A percentile compares a stretch with the other conserved stretches of the same genome.
These are phyloP conservation scores for Sphaeridia pumilis DNA, from an alignment of 2,888 invertebrate genomes.

Conservation along the genomic window DNA sequence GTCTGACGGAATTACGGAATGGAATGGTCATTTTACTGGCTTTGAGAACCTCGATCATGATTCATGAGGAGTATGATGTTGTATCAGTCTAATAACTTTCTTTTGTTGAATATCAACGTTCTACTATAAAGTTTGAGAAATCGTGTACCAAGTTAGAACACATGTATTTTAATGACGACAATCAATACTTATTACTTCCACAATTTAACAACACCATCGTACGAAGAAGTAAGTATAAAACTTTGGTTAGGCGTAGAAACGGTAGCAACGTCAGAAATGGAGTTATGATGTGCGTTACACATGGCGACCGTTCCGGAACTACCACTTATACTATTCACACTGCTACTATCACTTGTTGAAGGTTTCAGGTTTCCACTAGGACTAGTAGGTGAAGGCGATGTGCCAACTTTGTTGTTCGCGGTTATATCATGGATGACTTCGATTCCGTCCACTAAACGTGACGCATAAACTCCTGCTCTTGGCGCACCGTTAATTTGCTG, in stretches of 20 bases:
- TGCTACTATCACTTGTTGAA: constrained; percentile 41
- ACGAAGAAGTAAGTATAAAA: constrained; percentile 70
- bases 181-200: constrained; percentile 89
- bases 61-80: too few species aligned
- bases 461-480: constrained; percentile 37
- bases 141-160: too few species aligned
- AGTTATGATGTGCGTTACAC: constrained; percentile 53
- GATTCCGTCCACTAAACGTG: constrained; percentile 78
- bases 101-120: too few species aligned
- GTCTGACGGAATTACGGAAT: too few species aligned
- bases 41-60: too few species aligned
- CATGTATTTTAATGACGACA: too few species aligned
- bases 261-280: constrained; percentile 74
- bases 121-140: too few species aligned
- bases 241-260: constrained; percentile 64
- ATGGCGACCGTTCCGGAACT: constrained; percentile 41
- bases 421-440: constrained; percentile 66
- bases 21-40: too few species aligned
- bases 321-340: constrained; percentile 39
- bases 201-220: constrained; percentile 89
- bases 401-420: constrained; percentile 31
- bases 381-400: constrained; percentile 33
- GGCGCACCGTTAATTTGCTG: constrained; percentile 27
- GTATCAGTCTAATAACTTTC: too few species aligned
- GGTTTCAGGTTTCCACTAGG: constrained; percentile 38